A percentile compares a stretch with the other conserved stretches of the same genome.
These are phyloP conservation scores for Eupsilia transversa DNA, from an alignment of 2,888 invertebrate genomes.

Conservation along the genomic window DNA sequence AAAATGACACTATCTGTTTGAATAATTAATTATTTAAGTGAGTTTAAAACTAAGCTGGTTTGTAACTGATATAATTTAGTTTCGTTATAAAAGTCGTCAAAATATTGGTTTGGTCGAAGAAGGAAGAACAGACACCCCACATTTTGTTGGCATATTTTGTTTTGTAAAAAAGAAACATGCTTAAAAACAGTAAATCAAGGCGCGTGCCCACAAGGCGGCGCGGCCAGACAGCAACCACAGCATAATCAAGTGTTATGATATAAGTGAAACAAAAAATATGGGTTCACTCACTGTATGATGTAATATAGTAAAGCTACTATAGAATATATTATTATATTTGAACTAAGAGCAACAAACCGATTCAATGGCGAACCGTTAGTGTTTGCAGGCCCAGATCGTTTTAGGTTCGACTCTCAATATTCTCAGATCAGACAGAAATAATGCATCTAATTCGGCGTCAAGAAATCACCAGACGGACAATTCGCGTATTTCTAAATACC, in stretches of 20 bases:
- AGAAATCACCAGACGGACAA: background rate
- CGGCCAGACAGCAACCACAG: slow-evolving; percentile 55
- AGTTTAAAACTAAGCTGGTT: background rate
- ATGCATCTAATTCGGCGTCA: background rate
- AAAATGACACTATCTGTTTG: slow-evolving; percentile 8
- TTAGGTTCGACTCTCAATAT: background rate
- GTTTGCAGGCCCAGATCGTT: background rate
- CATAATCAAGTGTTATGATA: slow-evolving; percentile 62
- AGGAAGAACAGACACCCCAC: slow-evolving; percentile 6
- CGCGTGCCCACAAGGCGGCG: slow-evolving; percentile 63
- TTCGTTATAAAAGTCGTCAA: background rate
- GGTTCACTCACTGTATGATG: slow-evolving; percentile 50
- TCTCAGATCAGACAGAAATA: background rate
- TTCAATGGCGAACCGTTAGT: background rate
- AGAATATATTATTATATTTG: slow-evolving; percentile 3
- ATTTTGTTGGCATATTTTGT: slow-evolving; percentile 6
- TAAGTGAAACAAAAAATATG: slow-evolving; percentile 59
- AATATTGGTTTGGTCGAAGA: background rate
- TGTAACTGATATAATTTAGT: background rate
- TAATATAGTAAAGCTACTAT: slow-evolving; percentile 43
- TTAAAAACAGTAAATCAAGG: slow-evolving; percentile 65
- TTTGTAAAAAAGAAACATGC: slow-evolving; percentile 29
- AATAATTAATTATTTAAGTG: slow-evolving; percentile 8
- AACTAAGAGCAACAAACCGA: background rate
- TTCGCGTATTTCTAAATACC: background rate